phyloP scores from a whole-genome alignment of 2,113 vertebrate species.

The Carettochelys insculpta region DNA sequence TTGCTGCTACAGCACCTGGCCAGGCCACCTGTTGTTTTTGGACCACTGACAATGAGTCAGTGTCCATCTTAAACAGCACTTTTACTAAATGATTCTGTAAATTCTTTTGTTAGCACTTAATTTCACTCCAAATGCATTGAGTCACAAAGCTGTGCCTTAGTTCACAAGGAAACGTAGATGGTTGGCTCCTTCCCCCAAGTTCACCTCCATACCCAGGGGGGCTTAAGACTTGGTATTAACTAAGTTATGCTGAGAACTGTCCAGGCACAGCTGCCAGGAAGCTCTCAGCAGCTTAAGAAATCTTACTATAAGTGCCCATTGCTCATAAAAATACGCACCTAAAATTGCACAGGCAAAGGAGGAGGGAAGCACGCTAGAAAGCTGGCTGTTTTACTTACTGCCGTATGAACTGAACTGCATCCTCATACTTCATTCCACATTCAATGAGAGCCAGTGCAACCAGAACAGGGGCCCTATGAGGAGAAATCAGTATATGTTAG shows the following conservation, averaged over 20 bases:
- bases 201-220: not conserved
- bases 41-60: not conserved
- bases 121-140: not conserved
- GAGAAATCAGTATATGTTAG: slow-evolving; percentile 42
- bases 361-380: not conserved
- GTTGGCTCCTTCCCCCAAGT: not conserved
- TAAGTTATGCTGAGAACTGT: not conserved
- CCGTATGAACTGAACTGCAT: slow-evolving; percentile 98
- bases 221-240: not conserved
- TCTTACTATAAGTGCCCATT: not conserved
- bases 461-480: slow-evolving; percentile 92
- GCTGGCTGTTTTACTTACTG: slow-evolving; percentile 85
- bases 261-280: not conserved
- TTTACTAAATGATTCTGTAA: not conserved
- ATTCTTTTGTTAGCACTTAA: not conserved
- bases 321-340: accelerated
- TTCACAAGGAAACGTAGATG: not conserved
- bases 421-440: slow-evolving; percentile 98
- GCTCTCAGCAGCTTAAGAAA: not conserved
- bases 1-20: not conserved
- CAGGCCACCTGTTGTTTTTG: not conserved
- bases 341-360: accelerated
- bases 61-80: not conserved
- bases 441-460: slow-evolving; percentile 98
- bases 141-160: not conserved